These are phyloP conservation scores for Leuciscus idus DNA, from an alignment of 2,113 vertebrate genomes.

Conservation along the genomic window DNA sequence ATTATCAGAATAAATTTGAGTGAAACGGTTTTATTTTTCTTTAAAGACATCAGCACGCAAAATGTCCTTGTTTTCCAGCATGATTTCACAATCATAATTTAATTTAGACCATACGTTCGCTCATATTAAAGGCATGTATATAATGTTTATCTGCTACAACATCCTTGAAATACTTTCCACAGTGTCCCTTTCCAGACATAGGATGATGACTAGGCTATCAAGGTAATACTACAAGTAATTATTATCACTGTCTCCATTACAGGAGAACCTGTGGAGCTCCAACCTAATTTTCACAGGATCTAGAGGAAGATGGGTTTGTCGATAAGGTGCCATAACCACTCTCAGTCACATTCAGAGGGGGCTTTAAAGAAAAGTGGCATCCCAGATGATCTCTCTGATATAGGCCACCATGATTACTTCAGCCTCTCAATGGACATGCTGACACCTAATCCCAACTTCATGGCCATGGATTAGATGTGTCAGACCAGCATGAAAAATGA, in stretches of 20 bases:
- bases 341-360: not conserved
- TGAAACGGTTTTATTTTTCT: not conserved
- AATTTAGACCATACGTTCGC: not conserved
- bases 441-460: constrained; percentile 27
- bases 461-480: constrained; percentile 11
- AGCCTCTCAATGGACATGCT: not conserved
- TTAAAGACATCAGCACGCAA: not conserved
- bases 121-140: not conserved
- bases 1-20: not conserved
- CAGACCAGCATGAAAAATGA: constrained; percentile 15
- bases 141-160: not conserved
- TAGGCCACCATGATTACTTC: constrained; percentile 15
- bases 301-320: constrained; percentile 20
- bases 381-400: constrained; percentile 16
- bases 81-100: not conserved
- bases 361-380: constrained; percentile 26
- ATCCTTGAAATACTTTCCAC: not conserved
- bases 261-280: not conserved
- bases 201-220: constrained; percentile 19
- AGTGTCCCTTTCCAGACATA: not conserved
- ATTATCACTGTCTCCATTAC: constrained; percentile 25
- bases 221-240: not conserved
- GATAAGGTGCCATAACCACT: not conserved
- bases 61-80: not conserved
- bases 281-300: constrained; percentile 30